phyloP scores from a whole-genome alignment of 2,888 invertebrate genomes.

The Amphimallon solstitiale region DNA sequence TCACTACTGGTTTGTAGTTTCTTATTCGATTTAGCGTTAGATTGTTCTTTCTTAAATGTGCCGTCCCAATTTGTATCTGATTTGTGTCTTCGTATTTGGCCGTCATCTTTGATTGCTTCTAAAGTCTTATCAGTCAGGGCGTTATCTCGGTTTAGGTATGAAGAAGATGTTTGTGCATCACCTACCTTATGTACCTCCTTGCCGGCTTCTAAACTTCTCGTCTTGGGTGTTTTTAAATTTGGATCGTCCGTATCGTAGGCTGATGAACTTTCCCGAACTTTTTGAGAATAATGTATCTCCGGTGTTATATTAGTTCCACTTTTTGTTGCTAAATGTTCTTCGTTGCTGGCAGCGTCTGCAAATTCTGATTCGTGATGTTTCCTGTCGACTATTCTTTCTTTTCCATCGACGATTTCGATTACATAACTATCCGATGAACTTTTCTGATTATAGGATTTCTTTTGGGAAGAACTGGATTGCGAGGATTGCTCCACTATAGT shows the following conservation, averaged over 20 bases:
- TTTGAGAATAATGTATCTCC: conserved; percentile 66
- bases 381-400: conserved; percentile 70
- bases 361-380: conserved; percentile 70
- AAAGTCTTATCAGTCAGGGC: conserved; percentile 40
- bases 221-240: conserved; percentile 60
- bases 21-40: conserved; percentile 34
- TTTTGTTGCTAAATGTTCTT: conserved; percentile 67
- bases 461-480: conserved; percentile 63
- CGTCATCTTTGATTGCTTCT: not conserved
- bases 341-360: conserved; percentile 57
- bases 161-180: conserved; percentile 53
- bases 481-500: conserved; percentile 54
- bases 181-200: conserved; percentile 61
- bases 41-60: conserved; percentile 18
- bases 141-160: conserved; percentile 44
- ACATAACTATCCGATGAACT: conserved; percentile 73
- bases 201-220: conserved; percentile 64
- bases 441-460: conserved; percentile 68
- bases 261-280: conserved; percentile 67
- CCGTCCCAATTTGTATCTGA: conserved; percentile 47
- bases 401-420: conserved; percentile 73
- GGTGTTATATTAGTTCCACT: conserved; percentile 70
- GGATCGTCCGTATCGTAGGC: conserved; percentile 69
- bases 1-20: conserved; percentile 34
- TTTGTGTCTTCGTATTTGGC: not conserved